Evolutionary conservation across 2,888 invertebrate genomes (phyloP), one percentile per base, ranked within the genome.

Genomic region (Euplagia quadripunctaria): DNA sequence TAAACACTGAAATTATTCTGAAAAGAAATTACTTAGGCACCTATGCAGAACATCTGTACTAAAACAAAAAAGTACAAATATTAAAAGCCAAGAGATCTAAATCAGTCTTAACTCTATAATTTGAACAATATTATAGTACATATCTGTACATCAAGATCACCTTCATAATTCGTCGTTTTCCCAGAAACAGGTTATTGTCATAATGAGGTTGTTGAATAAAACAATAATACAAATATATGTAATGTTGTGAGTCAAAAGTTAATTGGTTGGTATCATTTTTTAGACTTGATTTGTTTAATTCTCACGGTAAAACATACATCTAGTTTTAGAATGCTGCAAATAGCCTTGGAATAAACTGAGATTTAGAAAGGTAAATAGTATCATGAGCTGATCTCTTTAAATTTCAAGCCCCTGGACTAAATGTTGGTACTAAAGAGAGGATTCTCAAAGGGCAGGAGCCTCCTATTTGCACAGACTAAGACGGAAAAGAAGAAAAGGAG

Each of bases 131-230:
- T 84, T 83, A 84, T 79, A 79, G 80, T 78, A 79, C 80, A 79
- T 89, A 89, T 89, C 88, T 82, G 82, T 74, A 86, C 83, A 91
- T 90, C 90, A 89, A 84, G 93, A 91, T 91, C 86, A 89, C 89
- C 91, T 92, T 93, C 88, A 87, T 92, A 93, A 93, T 94, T 92
- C 89, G 92, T 88, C 82, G 84, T 91, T 91, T 94, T 93, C 94
- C 86, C 92, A 91, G 92, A 91, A 91, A 84, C 77, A 79, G 77
- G 83, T 84, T 70, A 87, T 82, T 87, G 84, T 81, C 82, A 85
- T 91, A 91, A 92, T 90, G 90, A 90, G 89, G 77, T 63, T 63
- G 71, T 80, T 79, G 73, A 70, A 78, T 75, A 77, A 72, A 77
- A 82, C 75, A 83, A 84, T 80, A 78, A 79, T 83, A 80, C 74